A percentile compares a stretch with the other conserved stretches of the same genome.
phyloP scores from a whole-genome alignment of 2,113 vertebrate species.

The Saimiri boliviensis region DNA sequence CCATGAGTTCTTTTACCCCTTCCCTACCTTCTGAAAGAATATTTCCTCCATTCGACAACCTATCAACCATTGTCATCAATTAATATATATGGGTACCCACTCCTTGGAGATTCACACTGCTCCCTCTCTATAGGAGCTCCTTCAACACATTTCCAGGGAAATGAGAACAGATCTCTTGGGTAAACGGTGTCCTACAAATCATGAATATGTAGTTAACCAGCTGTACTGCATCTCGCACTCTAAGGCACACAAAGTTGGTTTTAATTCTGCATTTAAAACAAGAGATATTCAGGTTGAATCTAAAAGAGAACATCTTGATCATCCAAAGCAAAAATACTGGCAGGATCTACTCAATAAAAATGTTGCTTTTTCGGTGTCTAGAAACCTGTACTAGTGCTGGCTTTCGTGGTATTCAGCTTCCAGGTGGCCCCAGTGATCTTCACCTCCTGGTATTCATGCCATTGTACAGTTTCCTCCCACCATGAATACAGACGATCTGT shows the following conservation, averaged over 20 bases:
- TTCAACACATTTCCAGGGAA: conserved; percentile 64
- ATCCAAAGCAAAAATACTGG: neutral
- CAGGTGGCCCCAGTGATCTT: neutral
- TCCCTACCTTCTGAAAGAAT: neutral
- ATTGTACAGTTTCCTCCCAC: neutral
- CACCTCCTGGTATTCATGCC: neutral
- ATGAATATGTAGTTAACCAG: conserved; percentile 42
- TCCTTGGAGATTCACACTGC: neutral
- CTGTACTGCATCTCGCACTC: neutral
- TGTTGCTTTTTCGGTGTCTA: neutral
- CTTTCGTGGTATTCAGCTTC: neutral
- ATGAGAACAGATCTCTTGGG: conserved; percentile 58
- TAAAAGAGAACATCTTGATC: conserved; percentile 1
- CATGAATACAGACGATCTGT: neutral
- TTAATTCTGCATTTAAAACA: conserved; percentile 42
- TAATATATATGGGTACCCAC: neutral
- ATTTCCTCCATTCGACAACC: neutral
- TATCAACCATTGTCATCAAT: neutral
- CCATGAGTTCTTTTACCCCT: neutral
- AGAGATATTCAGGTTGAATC: neutral
- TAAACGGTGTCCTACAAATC: conserved; percentile 49
- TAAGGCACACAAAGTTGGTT: neutral
- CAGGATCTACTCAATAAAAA: neutral
- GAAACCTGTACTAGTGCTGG: neutral
- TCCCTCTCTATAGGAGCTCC: neutral